Evolutionary conservation across 2,797 vertebrate species (phyloP), one percentile per base, ranked within the genome.

Genomic region (Notoglanidium macrostoma): DNA sequence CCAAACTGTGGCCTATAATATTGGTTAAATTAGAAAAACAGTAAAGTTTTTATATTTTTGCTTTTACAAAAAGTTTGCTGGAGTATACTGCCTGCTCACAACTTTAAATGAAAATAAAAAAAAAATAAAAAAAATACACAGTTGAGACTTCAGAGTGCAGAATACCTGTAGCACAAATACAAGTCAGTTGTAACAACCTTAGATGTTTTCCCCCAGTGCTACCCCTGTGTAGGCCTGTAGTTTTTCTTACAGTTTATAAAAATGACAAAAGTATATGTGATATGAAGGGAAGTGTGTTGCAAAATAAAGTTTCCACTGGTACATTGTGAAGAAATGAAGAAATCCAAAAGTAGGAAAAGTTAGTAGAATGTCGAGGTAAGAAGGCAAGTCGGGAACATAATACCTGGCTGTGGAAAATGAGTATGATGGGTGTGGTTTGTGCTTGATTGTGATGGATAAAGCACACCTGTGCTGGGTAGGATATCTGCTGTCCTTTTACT

Each of bases 341-440:
- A 35, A 5, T 76, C 26, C 74, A 32, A 9, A 54, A 77, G 44
- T 59, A 29, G 2, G 21, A n/a, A 82, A 46, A 5, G 35, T 29
- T 65, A 65, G 7, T n/a, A 10, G 40, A 32, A 15, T 67, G 8
- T 12, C 19, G 12, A 21, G 29, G 76, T 65, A 44, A 44, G 21
- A 46, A 40, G 15, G 19, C 3, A 29, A 32, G 44, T 10, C 17
- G 6, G 40, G n/a, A 83, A 67, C 63, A 51, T 68, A 54, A 83
- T 67, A 83, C 63, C n/a, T 14, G 17, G 49, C 26, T 57, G 21
- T 76, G 40, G 57, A 77, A 46, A 59, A 68, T 10, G 61, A 67
- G 46, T 54, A 51, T 35, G 46, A 55, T 11, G 68, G 78, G 87
- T 84, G 84, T 76, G 84, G 57, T 55, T 40, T 80, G 32, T 32